Evolutionary conservation across 2,113 vertebrate genomes (phyloP), one percentile per base, ranked within the genome.

Genomic region (Hyperoodon ampullatus): DNA sequence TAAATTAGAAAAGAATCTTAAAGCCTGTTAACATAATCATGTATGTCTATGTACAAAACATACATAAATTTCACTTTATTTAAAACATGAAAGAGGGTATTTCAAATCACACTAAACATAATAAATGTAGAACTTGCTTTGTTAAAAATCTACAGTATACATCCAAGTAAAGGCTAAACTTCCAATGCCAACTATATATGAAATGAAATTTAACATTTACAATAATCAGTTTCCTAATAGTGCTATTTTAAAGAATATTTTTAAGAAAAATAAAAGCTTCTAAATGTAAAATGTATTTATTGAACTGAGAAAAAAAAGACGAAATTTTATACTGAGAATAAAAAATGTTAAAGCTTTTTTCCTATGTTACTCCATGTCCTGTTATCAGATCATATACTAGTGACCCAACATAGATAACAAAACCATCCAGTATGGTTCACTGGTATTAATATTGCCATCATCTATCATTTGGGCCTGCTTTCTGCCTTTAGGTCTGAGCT

Each of bases 111-210:
- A 98, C 98, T 97, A 96, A 98, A 98, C 97, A 97, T 98, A 98
- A 98, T 99, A 99, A 99, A 99, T 99, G 99, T 98, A 99, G 98
- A 98, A 98, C 98, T 97, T 98, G 97, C 96, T 98, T 97, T 95
- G 96, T 99, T 98, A 99, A 98, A 99, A 98, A 98, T 99, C 98
- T 99, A 98, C 97, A 98, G 96, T 98, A 97, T 99, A 99, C 98
- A 99, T 99, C 98, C 99, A 99, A 99, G 98, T 99, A 86, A 93
- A 98, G 97, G 96, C 98, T 98, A 98, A 97, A 96, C 11, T 98
- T 98, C 94, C 97, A 98, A 98, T 97, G 90, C 93, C 97, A 98
- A 96, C 97, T 98, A 98, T 75, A 91, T 96, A 98, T 96, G 95
- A 97, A 95, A 98, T 92, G 96, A 96, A 98, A 98, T 97, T 96